Base-by-base conservation (phyloP, 1,140 invertebrate species). In the Drosophila sucinea region DNA sequence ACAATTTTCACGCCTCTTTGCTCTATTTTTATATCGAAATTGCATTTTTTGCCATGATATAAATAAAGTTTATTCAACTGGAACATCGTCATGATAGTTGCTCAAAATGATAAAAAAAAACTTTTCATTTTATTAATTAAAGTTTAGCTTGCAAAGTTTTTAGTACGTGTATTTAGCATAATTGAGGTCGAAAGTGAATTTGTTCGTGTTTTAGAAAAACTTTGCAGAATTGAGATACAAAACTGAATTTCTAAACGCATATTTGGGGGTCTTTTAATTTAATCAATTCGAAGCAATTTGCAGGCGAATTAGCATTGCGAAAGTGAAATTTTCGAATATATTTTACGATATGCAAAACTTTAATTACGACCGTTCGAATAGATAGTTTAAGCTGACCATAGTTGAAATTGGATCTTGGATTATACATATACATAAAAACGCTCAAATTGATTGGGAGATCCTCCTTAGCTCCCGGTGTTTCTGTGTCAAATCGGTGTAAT, bases 121-220 rank as follows among this genome's bases (percentile, higher is more conserved):
- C 56, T 58, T 58, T 58, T 35, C 47, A 58, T 58, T 51, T 51
- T 38, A 58, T 58, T 58, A 58, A 58, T 58, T 58, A 25, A 58
- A 58, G 56, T 58, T 58, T 58, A 51, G 56, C 32, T 23, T 17
- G 17, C 30, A 58, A 58, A 58, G 56, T 58, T 58, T 38, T 58
- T 38, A 32, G 56, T 38, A 51, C 44, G 44, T 51, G 44, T 51
- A 58, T 58, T 58, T 25, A 58, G 56, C 56, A 10, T 38, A 58
- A 58, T 58, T 58, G 32, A 25, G 32, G 56, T 58, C 56, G 17
- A 58, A 58, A 58, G 44, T 27, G 8, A 27, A 51, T 51, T 23
- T 23, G 6, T 47, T 23, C 44, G 44, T 51, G 44, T 51, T 27
- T 51, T 30, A 25, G 32, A 23, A 23, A n/a, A 58, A 58, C 17